These are phyloP conservation scores for Rallus limicola DNA, from an alignment of 2,113 vertebrate genomes.

Conservation along the genomic window DNA sequence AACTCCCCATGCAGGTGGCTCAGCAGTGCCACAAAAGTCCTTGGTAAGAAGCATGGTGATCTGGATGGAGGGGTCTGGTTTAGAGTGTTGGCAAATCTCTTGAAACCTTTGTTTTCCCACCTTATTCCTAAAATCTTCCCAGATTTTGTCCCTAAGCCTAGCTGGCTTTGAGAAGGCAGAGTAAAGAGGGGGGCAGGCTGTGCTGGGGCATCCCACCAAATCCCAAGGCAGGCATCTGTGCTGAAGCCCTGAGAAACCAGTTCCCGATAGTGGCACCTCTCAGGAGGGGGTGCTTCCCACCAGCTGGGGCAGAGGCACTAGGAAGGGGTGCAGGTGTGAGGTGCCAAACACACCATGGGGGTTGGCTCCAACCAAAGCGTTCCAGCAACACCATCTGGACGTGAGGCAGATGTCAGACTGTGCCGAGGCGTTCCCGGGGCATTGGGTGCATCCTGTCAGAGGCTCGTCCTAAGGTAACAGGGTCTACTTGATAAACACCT, in stretches of 20 bases:
- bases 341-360: rapidly evolving
- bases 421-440: rapidly evolving
- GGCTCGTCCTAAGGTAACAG: not conserved
- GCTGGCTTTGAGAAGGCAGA: not conserved
- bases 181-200: rapidly evolving
- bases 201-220: not conserved
- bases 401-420: rapidly evolving
- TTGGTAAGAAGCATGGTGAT: not conserved
- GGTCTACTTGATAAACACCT: constrained; percentile 23
- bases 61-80: not conserved
- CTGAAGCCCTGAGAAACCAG: not conserved
- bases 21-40: not conserved
- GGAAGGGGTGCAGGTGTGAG: rapidly evolving
- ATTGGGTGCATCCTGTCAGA: not conserved
- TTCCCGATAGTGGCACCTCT: not conserved
- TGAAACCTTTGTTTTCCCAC: not conserved
- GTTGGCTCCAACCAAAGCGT: not conserved
- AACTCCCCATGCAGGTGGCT: not conserved
- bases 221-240: rapidly evolving
- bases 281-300: not conserved
- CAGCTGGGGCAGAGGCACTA: rapidly evolving
- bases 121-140: not conserved
- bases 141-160: not conserved
- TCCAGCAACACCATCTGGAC: not conserved
- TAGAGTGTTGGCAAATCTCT: not conserved